These are phyloP conservation scores for Hypanus sabinus DNA, from an alignment of 2,113 vertebrate species.

Conservation along the genomic window DNA sequence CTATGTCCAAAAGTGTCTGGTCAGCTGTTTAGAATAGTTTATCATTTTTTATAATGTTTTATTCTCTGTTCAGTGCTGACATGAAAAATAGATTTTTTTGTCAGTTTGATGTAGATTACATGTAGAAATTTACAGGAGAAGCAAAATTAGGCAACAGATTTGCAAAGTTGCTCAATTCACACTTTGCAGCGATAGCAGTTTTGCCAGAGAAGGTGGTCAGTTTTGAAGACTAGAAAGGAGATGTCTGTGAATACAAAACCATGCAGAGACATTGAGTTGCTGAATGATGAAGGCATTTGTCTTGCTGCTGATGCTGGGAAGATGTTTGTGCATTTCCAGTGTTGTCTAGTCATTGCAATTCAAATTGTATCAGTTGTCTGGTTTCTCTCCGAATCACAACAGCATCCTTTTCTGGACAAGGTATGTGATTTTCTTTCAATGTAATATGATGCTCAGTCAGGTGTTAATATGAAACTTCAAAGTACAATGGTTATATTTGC, in stretches of 20 bases:
- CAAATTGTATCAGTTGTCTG: neutral
- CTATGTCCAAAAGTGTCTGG: no score
- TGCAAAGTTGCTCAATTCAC: no score
- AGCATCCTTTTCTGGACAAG: neutral
- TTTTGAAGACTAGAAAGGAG: neutral
- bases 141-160: no score
- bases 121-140: no score
- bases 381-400: no score
- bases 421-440: neutral
- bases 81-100: neutral
- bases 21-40: neutral
- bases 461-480: neutral
- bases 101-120: no score
- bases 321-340: neutral
- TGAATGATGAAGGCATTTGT: neutral
- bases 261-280: neutral
- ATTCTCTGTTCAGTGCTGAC: neutral
- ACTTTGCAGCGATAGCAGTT: neutral
- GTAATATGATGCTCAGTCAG: neutral
- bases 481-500: no score
- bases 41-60: neutral
- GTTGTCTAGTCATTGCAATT: neutral
- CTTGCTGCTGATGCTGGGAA: neutral
- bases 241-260: neutral
- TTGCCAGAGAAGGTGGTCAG: neutral